A percentile compares a stretch with the other conserved stretches of the same genome.
Conservation (phyloP, 2,888 invertebrate species). For the Meghimatium bilineatum region DNA sequence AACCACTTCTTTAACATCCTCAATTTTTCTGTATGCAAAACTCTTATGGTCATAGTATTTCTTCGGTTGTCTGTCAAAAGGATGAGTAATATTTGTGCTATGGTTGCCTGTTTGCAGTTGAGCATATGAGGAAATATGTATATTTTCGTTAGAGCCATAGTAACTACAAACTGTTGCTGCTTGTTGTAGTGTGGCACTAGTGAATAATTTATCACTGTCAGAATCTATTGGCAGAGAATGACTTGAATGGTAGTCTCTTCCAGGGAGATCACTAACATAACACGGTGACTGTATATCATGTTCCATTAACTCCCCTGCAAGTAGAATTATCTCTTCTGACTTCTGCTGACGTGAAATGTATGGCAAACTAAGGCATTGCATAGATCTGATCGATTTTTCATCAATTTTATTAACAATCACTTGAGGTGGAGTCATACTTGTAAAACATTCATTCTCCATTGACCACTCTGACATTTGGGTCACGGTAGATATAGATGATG, state of each 20-base stretch:
- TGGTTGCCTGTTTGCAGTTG: neutral
- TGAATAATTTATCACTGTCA: neutral
- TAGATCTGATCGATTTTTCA: neutral
- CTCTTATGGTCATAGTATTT: neutral
- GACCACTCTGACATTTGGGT: slow-evolving; percentile 33
- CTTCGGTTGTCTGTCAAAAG: neutral
- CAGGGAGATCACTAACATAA: slow-evolving; percentile 5
- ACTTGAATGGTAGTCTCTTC: slow-evolving; percentile 24
- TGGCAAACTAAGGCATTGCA: neutral
- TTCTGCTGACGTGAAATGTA: neutral
- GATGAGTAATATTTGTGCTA: neutral
- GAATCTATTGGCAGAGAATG: slow-evolving; percentile 26
- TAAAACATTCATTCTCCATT: slow-evolving; percentile 20
- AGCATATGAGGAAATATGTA: neutral
- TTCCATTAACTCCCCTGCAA: neutral
- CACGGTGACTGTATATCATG: neutral
- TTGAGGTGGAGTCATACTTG: neutral
- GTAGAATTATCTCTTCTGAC: slow-evolving; percentile 15
- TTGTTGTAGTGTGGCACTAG: neutral
- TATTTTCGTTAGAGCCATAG: neutral
- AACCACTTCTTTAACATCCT: neutral
- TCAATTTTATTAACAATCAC: neutral
- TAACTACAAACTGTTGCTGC: neutral
- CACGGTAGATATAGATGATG: slow-evolving; percentile 16
- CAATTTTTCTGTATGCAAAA: neutral